Evolutionary conservation across 2,113 vertebrate genomes (phyloP), one percentile per base, ranked within the genome.

Genomic region (Ceuthmochares aereus): DNA sequence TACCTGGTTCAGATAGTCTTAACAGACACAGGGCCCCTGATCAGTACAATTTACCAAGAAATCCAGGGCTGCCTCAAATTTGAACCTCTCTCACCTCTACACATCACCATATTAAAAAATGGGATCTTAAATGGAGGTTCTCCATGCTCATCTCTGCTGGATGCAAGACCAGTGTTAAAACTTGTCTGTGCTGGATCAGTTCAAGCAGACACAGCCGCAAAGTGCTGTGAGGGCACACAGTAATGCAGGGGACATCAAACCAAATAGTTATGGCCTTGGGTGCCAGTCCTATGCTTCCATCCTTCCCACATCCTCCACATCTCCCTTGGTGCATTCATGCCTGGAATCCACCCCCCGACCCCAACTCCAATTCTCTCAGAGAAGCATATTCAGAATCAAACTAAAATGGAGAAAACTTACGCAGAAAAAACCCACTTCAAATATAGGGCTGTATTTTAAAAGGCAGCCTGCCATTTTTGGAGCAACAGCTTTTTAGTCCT

Each of bases 401-500:
- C 34, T 51, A 54, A 37, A 84, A 89, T 5, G 43, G 20, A 87
- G 49, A 52, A 79, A 84, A 93, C 27, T 23, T 72, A 62, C 25
- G n/a, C 66, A 85, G 80, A 77, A 55, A 72, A 66, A 70, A 6
- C 1, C 1, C 40, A 37, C 55, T 67, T 85, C 63, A 80, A 91
- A 85, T 76, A 90, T 27, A 94, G 72, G 79, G 80, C 47, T 59
- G 45, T 1, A 12, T 67, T 91, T 91, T 89, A 90, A 83, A 91
- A 91, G 93, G 90, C 52, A 62, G 63, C 42, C 75, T 93, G 63
- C 90, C 87, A 88, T 93, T 95, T 96, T 80, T 75, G 91, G 87
- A 94, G 79, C 78, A 95, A 69, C 85, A 88, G 90, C 88, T 95
- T 96, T 94, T 86, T 88, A 91, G 82, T 96, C 67, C 84, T 90